Base-by-base conservation (phyloP, 2,113 vertebrate species). In the Gallinago media region DNA sequence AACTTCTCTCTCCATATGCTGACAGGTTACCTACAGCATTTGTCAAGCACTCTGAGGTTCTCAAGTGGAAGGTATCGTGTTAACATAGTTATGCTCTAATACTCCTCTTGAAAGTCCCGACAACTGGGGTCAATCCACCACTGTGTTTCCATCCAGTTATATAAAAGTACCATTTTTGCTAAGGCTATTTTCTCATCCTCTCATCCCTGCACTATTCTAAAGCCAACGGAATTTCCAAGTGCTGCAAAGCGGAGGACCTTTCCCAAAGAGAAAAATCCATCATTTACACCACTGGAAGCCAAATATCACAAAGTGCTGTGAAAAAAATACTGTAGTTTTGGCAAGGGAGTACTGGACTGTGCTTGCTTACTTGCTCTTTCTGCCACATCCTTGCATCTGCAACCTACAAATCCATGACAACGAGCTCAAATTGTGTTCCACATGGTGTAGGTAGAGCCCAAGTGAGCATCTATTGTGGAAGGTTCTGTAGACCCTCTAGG, bases 1-100 rank as follows among this genome's bases (percentile, higher is more conserved):
- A 71, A 2, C 16, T 26, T 66, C 55, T 61, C 8, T 32, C 34
- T 65, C 27, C 23, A 2, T 12, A 23, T 6, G 50, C 36, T 10
- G 9, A 5, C 0, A 12, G 7, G 16, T 42, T 65, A 49, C 16
- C 42, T 18, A 1, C 11, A 29, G 22, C 0, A 5, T 20, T 19
- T 17, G 19, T 15, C 46, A 34, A 20, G 15, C 2, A 3, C 26
- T 77, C 65, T 6, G 32, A 40, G 36, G 29, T 40, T 72, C 40
- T 61, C 36, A 56, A 5, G 42, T 8, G 42, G 54, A 67, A 89
- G 12, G 52, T 20, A 10, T 15, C 0, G 1, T 17, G 44, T 55
- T 25, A 50, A 65, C 11, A 38, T 32, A 25, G 29, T 9, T 38
- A 34, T 20, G 20, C 9, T 27, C 31, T 49, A 55, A 61, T 6